Percentiles rank a stretch among this genome's conserved stretches.
These are phyloP conservation scores for Lycophotia porphyrea DNA, from an alignment of 2,888 invertebrate genomes.

Conservation along the genomic window DNA sequence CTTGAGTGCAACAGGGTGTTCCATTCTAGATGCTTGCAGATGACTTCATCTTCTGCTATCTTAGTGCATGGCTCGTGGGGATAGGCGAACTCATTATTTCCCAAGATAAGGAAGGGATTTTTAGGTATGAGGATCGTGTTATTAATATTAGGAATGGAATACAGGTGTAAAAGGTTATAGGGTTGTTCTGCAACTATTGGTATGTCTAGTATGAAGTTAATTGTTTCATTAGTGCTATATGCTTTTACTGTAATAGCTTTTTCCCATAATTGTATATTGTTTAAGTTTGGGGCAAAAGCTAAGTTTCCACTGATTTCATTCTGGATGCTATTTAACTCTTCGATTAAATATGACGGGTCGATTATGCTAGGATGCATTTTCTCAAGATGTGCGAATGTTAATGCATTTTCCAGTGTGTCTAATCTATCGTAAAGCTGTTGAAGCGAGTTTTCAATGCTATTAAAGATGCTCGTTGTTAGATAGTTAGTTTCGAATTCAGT, in stretches of 20 bases:
- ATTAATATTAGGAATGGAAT: constrained; percentile 60
- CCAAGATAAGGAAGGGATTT: constrained; percentile 63
- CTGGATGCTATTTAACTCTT: constrained; percentile 45
- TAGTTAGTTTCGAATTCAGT: constrained; percentile 34
- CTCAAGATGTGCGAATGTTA: constrained; percentile 36
- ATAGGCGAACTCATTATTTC: constrained; percentile 65
- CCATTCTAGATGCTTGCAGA: constrained; percentile 64
- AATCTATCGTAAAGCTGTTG: constrained; percentile 49
- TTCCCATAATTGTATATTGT: constrained; percentile 32
- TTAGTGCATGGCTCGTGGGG: constrained; percentile 60
- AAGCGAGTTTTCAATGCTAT: constrained; percentile 23
- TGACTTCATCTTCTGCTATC: constrained; percentile 50
- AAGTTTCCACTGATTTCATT: constrained; percentile 27
- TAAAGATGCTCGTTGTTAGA: constrained; percentile 27
- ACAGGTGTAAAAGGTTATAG: constrained; percentile 58
- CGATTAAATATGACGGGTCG: constrained; percentile 25
- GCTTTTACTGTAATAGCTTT: constrained; percentile 51
- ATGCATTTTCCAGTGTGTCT: constrained; percentile 32
- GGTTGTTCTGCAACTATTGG: constrained; percentile 59
- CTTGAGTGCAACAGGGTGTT: constrained; percentile 48
- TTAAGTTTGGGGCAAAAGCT: constrained; percentile 5
- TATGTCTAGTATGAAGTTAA: constrained; percentile 61
- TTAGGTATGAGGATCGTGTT: constrained; percentile 60
- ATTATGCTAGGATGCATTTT: constrained; percentile 54
- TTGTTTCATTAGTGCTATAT: constrained; percentile 54